Evolutionary conservation across 1,140 invertebrate species (phyloP), one percentile per base, ranked within the genome.

Genomic region (Pseudomyrmex pallidus): DNA sequence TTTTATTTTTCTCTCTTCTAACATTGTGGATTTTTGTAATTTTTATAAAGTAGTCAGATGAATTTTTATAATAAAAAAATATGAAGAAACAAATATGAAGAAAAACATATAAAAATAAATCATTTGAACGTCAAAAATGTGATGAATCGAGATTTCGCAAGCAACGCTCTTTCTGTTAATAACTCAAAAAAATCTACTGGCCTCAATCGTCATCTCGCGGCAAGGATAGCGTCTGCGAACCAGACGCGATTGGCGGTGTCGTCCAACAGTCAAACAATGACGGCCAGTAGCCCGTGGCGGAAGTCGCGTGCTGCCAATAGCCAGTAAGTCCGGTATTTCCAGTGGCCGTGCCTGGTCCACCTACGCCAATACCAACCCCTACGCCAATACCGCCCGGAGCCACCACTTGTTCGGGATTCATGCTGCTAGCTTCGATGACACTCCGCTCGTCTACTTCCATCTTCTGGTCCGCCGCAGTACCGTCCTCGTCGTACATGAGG

Each of bases 201-300:
- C 90, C 88, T 68, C 91, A 91, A 85, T 92, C 91, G 25, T 94
- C 93, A 57, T 94, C 93, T 54, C 91, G 90, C 15, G 91, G 87
- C 46, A 94, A 89, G 3, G 92, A 88, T 2, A 93, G 78, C 1
- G 91, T 90, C 61, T 94, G 93, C 7, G 92, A 90, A 1, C 87
- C 85, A 59, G 90, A 83, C 5, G 90, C 85, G 22, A 94, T 92
- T 2, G 92, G 85, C 12, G 91, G 91, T 12, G 92, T 92, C n/a
- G 93, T 91, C 94, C 94, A 94, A 44, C 93, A 93, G 67, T 94
- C 94, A n/a, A 93, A 89, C 5, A 94, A 63, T 0, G 93, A 92
- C 0, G 94, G 93, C 92, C 93, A 94, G 59, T 94, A 94, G 0
- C 90, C 91, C 0, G 91, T 89, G 8, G 91, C 90, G 2, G 90